Evolutionary conservation across 2,113 vertebrate genomes (phyloP), one percentile per base, ranked within the genome.

Genomic region (Corydoras maculifer): DNA sequence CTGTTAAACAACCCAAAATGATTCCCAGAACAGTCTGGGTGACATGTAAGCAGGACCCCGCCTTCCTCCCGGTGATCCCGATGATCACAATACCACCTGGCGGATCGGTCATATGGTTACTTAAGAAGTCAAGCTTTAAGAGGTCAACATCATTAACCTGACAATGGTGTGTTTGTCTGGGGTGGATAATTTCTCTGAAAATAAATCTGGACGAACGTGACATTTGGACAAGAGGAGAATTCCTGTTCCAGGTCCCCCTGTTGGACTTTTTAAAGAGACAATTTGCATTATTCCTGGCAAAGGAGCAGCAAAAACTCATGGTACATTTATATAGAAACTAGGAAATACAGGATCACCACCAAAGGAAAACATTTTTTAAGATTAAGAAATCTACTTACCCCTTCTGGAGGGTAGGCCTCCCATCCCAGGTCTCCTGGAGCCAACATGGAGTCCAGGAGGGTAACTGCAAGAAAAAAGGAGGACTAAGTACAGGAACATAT

Each of bases 361-460:
- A 43, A 51, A 13, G 35, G 49, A 62, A 70, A n/a, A 58, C 35
- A 50, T 10, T 74, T 49, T 15, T 29, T n/a, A 58, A 62, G 60
- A 10, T 25, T 35, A 9, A 60, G 11, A 76, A 55, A 62, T 54
- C 12, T 76, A 86, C 82, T 83, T 69, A 86, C 85, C 84, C 85
- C 85, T 63, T 86, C 85, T 32, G 79, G 62, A 60, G 85, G 85
- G 68, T 85, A 85, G 15, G 85, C 84, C 79, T 85, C 84, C 85
- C 85, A 86, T 49, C 82, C 85, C 70, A 86, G 82, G 67, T 86
- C 84, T 69, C 85, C 85, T 71, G 80, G 72, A 13, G 85, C 80
- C 2, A 82, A 85, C 83, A 85, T 84, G 25, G 85, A 86, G 60
- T 86, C 85, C 57, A 86, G 72, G 53, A 86, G 73, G 8, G 85